Evolutionary conservation across 2,888 invertebrate species (phyloP).

Genomic region (Beris morrisii): DNA sequence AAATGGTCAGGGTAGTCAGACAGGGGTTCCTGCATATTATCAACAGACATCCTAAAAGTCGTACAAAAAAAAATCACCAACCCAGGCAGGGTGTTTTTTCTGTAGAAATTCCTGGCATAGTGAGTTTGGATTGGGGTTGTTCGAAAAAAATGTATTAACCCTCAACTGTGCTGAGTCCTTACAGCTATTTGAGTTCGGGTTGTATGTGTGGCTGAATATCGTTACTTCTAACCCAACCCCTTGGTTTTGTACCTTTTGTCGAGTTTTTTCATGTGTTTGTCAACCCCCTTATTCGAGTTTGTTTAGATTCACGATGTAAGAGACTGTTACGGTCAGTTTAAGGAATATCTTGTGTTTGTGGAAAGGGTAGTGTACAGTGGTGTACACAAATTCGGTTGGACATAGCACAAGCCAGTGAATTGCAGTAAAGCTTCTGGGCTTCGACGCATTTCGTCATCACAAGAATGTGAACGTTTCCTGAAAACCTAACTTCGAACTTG

Average conservation of each 20-base stretch:
- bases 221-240: conserved; percentile 14
- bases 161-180: conserved; percentile 18
- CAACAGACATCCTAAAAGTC: conserved; percentile 4
- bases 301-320: conserved; percentile 27
- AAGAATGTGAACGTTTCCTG: too few relatives aligned
- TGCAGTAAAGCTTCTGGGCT: too few relatives aligned
- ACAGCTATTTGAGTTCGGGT: conserved; percentile 14
- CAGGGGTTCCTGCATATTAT: conserved; percentile 1
- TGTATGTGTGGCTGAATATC: conserved; percentile 13
- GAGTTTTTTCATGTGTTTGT: background rate
- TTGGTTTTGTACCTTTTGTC: conserved; percentile 5
- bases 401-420: too few relatives aligned
- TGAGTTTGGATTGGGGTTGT: conserved; percentile 14
- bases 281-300: conserved; percentile 16
- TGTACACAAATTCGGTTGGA: conserved; percentile 3
- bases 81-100: conserved; percentile 10
- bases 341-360: conserved; percentile 16
- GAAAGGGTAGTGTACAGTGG: conserved; percentile 10
- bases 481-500: conserved; percentile 7
- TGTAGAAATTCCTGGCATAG: background rate
- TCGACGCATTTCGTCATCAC: too few relatives aligned
- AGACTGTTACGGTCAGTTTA: conserved; percentile 30
- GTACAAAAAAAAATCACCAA: conserved; percentile 12
- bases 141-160: conserved; percentile 14
- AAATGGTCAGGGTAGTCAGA: conserved; percentile 14